Evolutionary conservation across 2,888 invertebrate genomes (phyloP), one percentile per base, ranked within the genome.

Genomic region (Pegoplata infirma): DNA sequence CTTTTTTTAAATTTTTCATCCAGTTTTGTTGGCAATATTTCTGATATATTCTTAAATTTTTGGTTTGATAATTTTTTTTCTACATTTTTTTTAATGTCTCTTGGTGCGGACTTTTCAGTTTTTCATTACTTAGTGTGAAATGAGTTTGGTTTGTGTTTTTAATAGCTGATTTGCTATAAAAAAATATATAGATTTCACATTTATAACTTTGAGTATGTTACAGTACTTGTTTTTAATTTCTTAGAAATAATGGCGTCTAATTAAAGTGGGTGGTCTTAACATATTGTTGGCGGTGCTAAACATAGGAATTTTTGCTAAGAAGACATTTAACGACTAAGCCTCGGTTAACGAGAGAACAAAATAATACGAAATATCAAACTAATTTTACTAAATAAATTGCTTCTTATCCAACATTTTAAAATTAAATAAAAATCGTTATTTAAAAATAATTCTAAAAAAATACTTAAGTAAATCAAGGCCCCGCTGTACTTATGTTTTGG

Each of bases 201-300:
- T 63, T 40, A 58, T 63, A 76, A 56, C 36, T 47, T n/a, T 68
- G 56, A 69, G 47, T 14, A 12, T 16, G 40, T 14, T 56, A 3
- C 14, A 17, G 19, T 61, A 10, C 47, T 47, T 32, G 32, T 32
- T 47, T 47, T 40, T 49, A 49, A 32, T 61, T 79, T 79, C 79
- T 75, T 51, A 32, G 75, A 79, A 79, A 79, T 75, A 79, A 79
- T 79, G 79, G 79, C 79, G 79, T 79, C 75, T 75, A 71, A 71
- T 79, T 75, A 28, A 40, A 25, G 75, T 79, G 79, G 79, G 79
- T 79, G 79, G 79, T 79, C 79, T 67, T 71, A 69, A 44, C 58
- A 44, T 76, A 61, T 47, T 47, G 46, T 61, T 46, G 46, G 16
- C n/a, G 47, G 47, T 19, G 47, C 19, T 32, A 6, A 61, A 40